Percentiles rank a stretch among this genome's conserved stretches.
Evolutionary conservation across 2,888 invertebrate species (phyloP).

Genomic region (Lithodes maja): DNA sequence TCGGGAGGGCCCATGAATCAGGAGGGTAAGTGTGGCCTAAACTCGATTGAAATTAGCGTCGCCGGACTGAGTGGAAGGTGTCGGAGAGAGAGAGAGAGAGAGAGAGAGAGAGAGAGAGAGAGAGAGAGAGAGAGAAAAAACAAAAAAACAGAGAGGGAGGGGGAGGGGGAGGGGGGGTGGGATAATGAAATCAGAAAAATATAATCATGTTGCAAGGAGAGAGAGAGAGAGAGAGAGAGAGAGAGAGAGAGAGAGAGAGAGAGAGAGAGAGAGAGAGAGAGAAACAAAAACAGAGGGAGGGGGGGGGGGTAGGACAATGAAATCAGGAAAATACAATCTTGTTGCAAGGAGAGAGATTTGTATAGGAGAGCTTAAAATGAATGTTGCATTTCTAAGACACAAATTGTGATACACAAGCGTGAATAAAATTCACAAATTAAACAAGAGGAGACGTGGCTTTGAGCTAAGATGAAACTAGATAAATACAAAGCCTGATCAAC

Average conservation of each 20-base stretch:
- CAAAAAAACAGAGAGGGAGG: background rate
- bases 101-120: background rate
- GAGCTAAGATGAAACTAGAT: too few species aligned
- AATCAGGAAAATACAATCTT: too few species aligned
- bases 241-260: background rate
- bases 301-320: background rate
- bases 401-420: too few species aligned
- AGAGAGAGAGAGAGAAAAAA: background rate
- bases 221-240: background rate
- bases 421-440: too few species aligned
- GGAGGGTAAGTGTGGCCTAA: conserved; percentile 22
- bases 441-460: too few species aligned
- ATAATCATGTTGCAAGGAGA: background rate
- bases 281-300: background rate
- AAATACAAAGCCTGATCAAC: too few species aligned
- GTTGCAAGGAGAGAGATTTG: too few species aligned
- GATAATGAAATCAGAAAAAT: background rate
- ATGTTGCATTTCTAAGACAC: too few species aligned
- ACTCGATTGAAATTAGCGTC: conserved; percentile 33
- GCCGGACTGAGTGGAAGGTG: background rate
- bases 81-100: background rate
- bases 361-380: too few species aligned
- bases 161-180: background rate
- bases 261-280: background rate
- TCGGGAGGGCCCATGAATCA: conserved; percentile 28